Conservation (phyloP, 2,888 invertebrate species). For the Ectemnius cavifrons region DNA sequence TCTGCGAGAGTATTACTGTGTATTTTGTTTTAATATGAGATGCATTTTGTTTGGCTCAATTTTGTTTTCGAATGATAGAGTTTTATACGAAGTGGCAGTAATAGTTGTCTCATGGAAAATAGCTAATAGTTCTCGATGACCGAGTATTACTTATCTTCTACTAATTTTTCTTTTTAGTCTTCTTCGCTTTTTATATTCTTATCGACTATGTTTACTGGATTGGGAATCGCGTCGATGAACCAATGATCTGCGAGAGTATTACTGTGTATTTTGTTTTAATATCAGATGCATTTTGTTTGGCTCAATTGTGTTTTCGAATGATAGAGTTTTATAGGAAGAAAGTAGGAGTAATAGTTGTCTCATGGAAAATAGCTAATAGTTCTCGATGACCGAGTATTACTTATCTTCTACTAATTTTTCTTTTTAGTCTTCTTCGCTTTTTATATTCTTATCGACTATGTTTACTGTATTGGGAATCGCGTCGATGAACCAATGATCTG, state of each 20-base stretch:
- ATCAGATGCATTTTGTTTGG: neutral
- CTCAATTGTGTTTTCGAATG: no score
- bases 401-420: conserved; percentile 12
- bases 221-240: conserved; percentile 37
- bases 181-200: conserved; percentile 15
- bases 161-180: conserved; percentile 14
- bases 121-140: neutral
- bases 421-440: conserved; percentile 16
- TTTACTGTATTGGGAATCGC: conserved; percentile 22
- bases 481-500: conserved; percentile 29
- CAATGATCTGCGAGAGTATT: neutral
- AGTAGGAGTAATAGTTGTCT: no score
- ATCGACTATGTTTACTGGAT: conserved; percentile 35
- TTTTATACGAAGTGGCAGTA: no score
- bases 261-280: no score
- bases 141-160: conserved; percentile 14
- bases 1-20: neutral
- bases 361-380: no score
- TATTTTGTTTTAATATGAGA: neutral
- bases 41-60: no score
- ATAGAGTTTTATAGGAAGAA: no score
- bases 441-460: conserved; percentile 29
- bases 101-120: no score
- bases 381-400: conserved; percentile 7
- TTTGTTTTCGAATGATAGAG: no score